Evolutionary conservation across 2,888 invertebrate genomes (phyloP), one percentile per base, ranked within the genome.

Genomic region (Ornithoptera alexandrae): DNA sequence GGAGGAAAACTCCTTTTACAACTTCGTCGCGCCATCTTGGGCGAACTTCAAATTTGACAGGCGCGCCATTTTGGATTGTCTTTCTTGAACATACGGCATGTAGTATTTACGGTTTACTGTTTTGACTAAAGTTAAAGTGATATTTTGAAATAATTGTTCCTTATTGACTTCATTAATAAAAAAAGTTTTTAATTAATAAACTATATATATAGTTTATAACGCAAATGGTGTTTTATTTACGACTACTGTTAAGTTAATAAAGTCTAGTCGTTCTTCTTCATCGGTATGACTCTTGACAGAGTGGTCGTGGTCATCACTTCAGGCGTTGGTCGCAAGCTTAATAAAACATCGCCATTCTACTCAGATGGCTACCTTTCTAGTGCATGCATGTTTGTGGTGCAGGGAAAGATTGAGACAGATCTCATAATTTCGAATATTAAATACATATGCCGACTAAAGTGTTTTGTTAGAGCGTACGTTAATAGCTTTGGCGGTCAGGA

Each of bases 41-140:
- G 88, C 93, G 8, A 94, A 95, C 83, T 95, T 95, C 79, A 95
- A 94, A 81, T 95, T 95, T 78, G 94, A 95, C 78, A 89, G 86
- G 73, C 91, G 90, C 71, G 94, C 94, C 20, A 94, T 95, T 53
- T 77, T 91, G 2, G 89, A 91, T 22, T 88, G 89, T 71, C 82
- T 91, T n/a, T 88, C 87, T 79, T 90, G 87, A 91, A 75, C 50
- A 22, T 18, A 5, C 36, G 22, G 17, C 22, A 15, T 6, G 24
- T 42, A 59, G 12, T 59, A 39, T 50, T 22, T 1, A 58, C 18
- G 20, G 46, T 56, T 62, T 46, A 68, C 22, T 30, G 30, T 30
- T 53, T 63, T 68, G 63, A 68, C 68, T 63, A 46, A 68, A 50
- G 50, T 46, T 63, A 17, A 39, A 60, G 18, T 22, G 59, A 30